phyloP scores from a whole-genome alignment of 2,888 invertebrate genomes.

The Hanleya hanleyi region DNA sequence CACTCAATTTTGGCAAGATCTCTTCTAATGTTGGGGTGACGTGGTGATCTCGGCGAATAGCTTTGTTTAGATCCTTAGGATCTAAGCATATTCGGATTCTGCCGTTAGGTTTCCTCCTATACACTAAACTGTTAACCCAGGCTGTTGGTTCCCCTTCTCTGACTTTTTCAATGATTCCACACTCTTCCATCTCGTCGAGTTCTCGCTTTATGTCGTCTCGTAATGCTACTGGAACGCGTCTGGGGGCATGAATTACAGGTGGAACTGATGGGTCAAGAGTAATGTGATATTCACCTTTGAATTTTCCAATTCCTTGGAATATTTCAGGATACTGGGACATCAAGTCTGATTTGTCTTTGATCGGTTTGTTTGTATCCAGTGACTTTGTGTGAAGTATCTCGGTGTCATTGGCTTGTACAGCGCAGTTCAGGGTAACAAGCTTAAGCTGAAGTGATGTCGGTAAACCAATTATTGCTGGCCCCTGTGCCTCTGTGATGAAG shows the following conservation, averaged over 20 bases:
- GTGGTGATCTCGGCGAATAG: slow-evolving; percentile 21
- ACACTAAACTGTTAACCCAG: slow-evolving; percentile 23
- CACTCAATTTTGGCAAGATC: slow-evolving; percentile 21
- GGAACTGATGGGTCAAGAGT: background rate
- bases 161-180: background rate
- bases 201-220: slow-evolving; percentile 3
- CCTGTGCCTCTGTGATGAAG: background rate
- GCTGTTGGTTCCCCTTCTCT: slow-evolving; percentile 19
- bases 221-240: slow-evolving; percentile 2
- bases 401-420: background rate
- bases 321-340: background rate
- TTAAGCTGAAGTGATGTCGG: background rate
- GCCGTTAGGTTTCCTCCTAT: too few species aligned
- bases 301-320: slow-evolving; percentile 14
- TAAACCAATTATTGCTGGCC: slow-evolving; percentile 3
- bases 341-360: background rate
- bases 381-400: too few species aligned
- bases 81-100: slow-evolving; percentile 27
- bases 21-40: slow-evolving; percentile 27
- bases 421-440: background rate
- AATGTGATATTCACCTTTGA: slow-evolving; percentile 6
- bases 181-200: background rate
- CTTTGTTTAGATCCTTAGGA: background rate
- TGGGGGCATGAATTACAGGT: slow-evolving; percentile 1
- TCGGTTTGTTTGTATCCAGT: background rate